Conservation (phyloP, 1,140 invertebrate genomes). For the Bradynema listronoti region DNA sequence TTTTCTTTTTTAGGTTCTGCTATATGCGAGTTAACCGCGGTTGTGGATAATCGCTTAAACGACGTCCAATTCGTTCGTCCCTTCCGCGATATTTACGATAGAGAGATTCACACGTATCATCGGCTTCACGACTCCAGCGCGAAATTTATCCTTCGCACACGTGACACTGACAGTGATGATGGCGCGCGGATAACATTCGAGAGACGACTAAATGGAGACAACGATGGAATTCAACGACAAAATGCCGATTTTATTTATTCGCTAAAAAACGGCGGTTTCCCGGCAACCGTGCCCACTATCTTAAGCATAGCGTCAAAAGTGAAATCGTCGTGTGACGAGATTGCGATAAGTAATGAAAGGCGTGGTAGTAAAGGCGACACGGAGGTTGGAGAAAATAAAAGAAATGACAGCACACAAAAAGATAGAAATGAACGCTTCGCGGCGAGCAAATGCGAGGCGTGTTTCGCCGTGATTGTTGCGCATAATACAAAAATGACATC, state of each 20-base stretch:
- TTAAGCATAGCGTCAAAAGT: slow-evolving; percentile 15
- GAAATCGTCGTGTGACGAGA: slow-evolving; percentile 5
- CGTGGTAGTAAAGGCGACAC: too few species aligned
- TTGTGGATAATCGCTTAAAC: slow-evolving; percentile 8
- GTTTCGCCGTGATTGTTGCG: too few species aligned
- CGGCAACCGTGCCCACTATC: slow-evolving; percentile 14
- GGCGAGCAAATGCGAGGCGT: too few species aligned
- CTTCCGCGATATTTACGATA: slow-evolving; percentile 8
- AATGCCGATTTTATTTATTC: not conserved
- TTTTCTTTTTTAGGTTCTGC: slow-evolving; percentile 8
- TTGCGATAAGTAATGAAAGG: too few species aligned
- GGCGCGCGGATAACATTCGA: not conserved
- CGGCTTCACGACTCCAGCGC: not conserved
- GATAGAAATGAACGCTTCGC: too few species aligned
- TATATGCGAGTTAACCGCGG: slow-evolving; percentile 1
- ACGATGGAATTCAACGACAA: slow-evolving; percentile 7
- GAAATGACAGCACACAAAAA: too few species aligned
- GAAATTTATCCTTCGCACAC: not conserved
- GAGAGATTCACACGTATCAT: slow-evolving; percentile 1
- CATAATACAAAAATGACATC: too few species aligned
- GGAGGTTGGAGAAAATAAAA: too few species aligned
- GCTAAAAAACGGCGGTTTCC: slow-evolving; percentile 7
- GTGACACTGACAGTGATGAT: not conserved
- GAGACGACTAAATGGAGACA: not conserved
- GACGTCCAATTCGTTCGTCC: slow-evolving; percentile 2